Evolutionary conservation across 2,113 vertebrate species (phyloP).

Genomic region (Gavialis gangeticus): DNA sequence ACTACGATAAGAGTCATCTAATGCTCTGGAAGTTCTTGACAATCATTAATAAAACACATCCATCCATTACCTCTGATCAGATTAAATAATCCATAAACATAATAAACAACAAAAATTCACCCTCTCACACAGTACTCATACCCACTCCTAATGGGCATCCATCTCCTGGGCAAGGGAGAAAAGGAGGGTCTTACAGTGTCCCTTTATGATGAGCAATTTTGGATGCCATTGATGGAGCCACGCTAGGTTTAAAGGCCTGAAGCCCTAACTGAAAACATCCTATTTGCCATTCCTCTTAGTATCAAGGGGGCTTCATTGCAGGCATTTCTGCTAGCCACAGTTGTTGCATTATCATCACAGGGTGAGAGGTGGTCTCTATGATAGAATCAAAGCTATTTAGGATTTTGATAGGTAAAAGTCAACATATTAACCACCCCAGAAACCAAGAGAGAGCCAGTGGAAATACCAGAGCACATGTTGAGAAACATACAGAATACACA

Average conservation of each 20-base stretch:
- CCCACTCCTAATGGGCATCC: rapidly evolving
- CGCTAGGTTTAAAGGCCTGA: neutral
- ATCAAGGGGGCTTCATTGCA: neutral
- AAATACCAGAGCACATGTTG: neutral
- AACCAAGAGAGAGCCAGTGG: neutral
- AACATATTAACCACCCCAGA: neutral
- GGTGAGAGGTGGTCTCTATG: neutral
- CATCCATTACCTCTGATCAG: neutral
- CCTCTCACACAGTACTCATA: neutral
- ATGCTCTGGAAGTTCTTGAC: neutral
- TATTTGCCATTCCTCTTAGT: neutral
- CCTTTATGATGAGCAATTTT: neutral
- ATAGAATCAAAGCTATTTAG: neutral
- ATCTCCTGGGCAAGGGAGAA: neutral
- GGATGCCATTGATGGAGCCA: neutral
- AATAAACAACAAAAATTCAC: neutral
- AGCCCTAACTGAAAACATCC: neutral
- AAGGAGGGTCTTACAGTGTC: rapidly evolving
- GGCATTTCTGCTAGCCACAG: neutral
- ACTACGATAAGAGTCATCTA: neutral
- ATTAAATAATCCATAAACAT: neutral
- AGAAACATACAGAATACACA: neutral
- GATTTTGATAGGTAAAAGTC: neutral
- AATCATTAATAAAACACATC: neutral
- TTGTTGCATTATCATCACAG: neutral